Percentiles rank a stretch among this genome's conserved stretches.
Conservation (phyloP, 2,113 vertebrate genomes). For the Clarias gariepinus region DNA sequence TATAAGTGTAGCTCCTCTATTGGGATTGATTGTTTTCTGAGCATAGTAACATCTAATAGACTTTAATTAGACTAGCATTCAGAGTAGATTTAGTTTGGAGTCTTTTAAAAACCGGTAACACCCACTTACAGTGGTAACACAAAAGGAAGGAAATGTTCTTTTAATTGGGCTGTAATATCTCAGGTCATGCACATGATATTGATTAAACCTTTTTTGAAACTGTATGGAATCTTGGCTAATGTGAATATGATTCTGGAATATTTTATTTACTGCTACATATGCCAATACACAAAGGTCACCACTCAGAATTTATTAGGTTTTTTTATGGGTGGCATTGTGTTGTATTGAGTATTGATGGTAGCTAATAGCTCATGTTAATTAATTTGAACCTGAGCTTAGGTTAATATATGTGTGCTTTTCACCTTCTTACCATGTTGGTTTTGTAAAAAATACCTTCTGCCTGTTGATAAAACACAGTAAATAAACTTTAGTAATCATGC, state of each 20-base stretch:
- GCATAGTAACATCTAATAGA: slow-evolving; percentile 15
- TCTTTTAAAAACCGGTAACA: background rate
- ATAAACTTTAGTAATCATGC: background rate
- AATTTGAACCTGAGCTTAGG: background rate
- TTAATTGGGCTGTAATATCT: background rate
- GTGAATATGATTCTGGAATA: background rate
- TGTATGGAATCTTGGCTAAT: background rate
- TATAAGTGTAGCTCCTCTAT: slow-evolving; percentile 22
- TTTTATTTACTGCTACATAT: background rate
- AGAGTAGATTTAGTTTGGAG: background rate
- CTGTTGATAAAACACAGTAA: background rate
- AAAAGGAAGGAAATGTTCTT: background rate
- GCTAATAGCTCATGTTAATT: background rate
- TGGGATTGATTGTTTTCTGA: slow-evolving; percentile 9
- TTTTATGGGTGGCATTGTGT: background rate
- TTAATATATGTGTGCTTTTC: background rate
- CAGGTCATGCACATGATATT: background rate
- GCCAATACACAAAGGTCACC: background rate
- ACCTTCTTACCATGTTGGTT: background rate
- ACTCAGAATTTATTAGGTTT: background rate
- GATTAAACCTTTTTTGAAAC: background rate
- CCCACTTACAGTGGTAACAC: background rate
- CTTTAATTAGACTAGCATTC: background rate
- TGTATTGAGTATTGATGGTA: too few species aligned
- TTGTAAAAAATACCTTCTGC: background rate